Percentiles rank a stretch among this genome's conserved stretches.
Conservation (phyloP, 2,888 invertebrate genomes). For the Toxonevra muliebris region DNA sequence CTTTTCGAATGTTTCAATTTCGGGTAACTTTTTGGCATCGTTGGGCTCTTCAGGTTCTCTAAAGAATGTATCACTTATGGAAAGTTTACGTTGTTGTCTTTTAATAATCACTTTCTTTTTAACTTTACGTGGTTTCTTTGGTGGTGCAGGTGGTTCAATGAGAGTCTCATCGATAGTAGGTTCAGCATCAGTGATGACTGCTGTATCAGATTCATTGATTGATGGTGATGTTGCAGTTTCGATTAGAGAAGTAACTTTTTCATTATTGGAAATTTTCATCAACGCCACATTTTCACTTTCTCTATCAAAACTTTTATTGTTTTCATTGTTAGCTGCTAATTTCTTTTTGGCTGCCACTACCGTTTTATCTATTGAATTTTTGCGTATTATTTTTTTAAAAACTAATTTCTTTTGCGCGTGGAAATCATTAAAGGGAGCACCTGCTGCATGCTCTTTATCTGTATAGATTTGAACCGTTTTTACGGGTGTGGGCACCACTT, state of each 20-base stretch:
- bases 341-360: conserved; percentile 20
- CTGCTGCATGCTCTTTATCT: conserved; percentile 35
- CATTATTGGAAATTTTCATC: no score
- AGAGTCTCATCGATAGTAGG: conserved; percentile 1
- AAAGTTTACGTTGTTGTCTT: conserved; percentile 59
- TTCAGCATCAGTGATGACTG: neutral
- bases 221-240: conserved; percentile 37
- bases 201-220: neutral
- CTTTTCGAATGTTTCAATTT: conserved; percentile 60
- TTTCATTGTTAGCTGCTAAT: conserved; percentile 15
- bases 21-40: conserved; percentile 39
- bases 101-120: conserved; percentile 64
- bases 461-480: conserved; percentile 52
- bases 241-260: neutral
- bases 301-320: neutral
- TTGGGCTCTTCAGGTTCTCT: conserved; percentile 41
- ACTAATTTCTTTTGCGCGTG: conserved; percentile 44
- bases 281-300: no score
- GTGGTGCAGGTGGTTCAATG: conserved; percentile 19
- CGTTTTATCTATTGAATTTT: conserved; percentile 45
- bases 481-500: conserved; percentile 52
- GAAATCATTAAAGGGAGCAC: conserved; percentile 37
- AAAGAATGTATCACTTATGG: conserved; percentile 56
- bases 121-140: conserved; percentile 54
- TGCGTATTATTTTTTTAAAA: conserved; percentile 53